Percentiles rank a stretch among this genome's conserved stretches.
Conservation (phyloP, 2,113 vertebrate genomes). For the Grammomys surdaster region DNA sequence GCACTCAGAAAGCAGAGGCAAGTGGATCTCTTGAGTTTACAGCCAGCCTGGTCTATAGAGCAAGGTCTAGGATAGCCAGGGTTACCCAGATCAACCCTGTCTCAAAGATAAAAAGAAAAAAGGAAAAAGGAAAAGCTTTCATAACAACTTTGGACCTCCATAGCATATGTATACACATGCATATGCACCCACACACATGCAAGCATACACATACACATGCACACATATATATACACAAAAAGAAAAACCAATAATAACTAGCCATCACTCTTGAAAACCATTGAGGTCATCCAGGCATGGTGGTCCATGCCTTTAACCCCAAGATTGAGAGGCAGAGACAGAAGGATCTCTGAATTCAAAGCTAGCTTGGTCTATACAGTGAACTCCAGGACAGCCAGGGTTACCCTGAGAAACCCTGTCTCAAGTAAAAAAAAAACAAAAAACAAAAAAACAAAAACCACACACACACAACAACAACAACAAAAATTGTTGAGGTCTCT, state of each 20-base stretch:
- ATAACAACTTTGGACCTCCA: background rate
- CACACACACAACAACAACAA: too few relatives aligned
- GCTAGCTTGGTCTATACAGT: background rate
- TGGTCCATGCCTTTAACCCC: background rate
- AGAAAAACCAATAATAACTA: background rate
- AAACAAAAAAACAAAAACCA: too few relatives aligned
- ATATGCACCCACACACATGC: background rate
- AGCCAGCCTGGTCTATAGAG: background rate
- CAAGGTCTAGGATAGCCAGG: background rate
- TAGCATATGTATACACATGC: background rate
- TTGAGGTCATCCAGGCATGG: background rate
- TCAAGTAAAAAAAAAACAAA: background rate
- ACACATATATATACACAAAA: background rate
- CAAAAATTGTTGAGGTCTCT: background rate
- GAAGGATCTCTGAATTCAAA: background rate
- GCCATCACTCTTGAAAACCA: background rate
- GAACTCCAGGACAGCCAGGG: background rate
- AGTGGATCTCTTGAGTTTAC: background rate
- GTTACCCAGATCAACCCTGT: background rate
- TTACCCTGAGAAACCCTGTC: background rate
- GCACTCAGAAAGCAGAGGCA: background rate
- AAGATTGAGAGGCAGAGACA: background rate
- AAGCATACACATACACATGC: background rate
- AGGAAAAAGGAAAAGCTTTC: background rate
- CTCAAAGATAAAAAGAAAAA: background rate